phyloP scores from a whole-genome alignment of 2,113 vertebrate species.

The western clawed frog (Xenopus tropicalis) region UCB_Xtro_10.0 CM004449.2:45136501-45137000 shows the following conservation, averaged over 20 bases:
- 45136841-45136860: too few relatives aligned
- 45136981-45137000: too few relatives aligned
- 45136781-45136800: background rate
- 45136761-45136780: background rate
- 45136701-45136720: background rate
- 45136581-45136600: conserved; percentile 2
- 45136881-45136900: too few relatives aligned
- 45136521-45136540: background rate
- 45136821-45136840: too few relatives aligned
- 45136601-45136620: conserved; percentile 2
- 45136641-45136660: background rate
- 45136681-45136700: background rate
- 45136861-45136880: too few relatives aligned
- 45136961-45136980: too few relatives aligned
- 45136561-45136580: background rate
- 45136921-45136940: too few relatives aligned
- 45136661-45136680: background rate
- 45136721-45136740: background rate
- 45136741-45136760: background rate
- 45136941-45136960: too few relatives aligned
- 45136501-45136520: background rate
- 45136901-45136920: too few relatives aligned
- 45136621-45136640: background rate
- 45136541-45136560: conserved; percentile 5
- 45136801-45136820: background rate